These are phyloP conservation scores for Alaudala cheleensis DNA, from an alignment of 2,113 vertebrate species.

Conservation along the genomic window DNA sequence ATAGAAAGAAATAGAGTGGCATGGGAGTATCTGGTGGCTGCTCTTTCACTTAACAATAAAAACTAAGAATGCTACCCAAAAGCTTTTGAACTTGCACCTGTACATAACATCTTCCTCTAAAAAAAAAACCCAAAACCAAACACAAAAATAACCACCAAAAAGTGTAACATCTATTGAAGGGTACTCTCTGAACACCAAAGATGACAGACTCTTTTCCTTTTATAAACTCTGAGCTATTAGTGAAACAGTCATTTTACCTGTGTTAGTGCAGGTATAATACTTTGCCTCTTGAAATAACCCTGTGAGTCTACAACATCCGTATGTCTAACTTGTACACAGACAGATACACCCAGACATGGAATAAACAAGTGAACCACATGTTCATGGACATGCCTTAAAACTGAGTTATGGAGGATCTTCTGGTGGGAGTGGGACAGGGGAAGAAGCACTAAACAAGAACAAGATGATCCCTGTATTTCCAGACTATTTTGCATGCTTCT, in stretches of 20 bases:
- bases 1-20: not conserved
- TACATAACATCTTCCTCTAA: not conserved
- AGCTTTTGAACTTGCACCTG: not conserved
- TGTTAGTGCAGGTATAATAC: not conserved
- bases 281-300: not conserved
- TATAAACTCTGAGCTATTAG: not conserved
- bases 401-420: not conserved
- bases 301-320: not conserved
- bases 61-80: not conserved
- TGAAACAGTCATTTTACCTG: not conserved
- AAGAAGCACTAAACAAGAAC: not conserved
- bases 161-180: not conserved
- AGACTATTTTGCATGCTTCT: not conserved
- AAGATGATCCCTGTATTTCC: not conserved
- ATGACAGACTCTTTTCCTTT: not conserved
- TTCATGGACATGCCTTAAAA: not conserved
- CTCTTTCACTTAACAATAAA: not conserved
- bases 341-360: not conserved
- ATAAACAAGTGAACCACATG: not conserved
- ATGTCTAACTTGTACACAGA: not conserved
- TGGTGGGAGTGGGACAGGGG: not conserved
- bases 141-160: not conserved
- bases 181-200: not conserved
- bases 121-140: not conserved
- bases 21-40: not conserved